These are phyloP conservation scores for Dendrolimus kikuchii DNA, from an alignment of 1,140 invertebrate species.

Conservation along the genomic window DNA sequence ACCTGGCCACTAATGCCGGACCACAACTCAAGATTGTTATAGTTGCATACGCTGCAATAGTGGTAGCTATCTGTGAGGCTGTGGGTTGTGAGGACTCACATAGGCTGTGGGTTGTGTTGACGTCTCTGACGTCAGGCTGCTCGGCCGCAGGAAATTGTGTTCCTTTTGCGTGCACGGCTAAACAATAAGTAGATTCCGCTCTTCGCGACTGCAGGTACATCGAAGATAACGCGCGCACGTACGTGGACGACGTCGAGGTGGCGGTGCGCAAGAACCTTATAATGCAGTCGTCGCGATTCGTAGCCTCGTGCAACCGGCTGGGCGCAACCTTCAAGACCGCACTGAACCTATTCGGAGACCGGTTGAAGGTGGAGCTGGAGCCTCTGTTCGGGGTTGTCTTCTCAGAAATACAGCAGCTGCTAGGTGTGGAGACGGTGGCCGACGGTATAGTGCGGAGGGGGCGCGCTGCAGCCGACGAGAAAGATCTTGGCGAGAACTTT, in stretches of 20 bases:
- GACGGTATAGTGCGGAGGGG: too few relatives aligned
- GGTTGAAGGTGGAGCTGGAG: constrained; percentile 19
- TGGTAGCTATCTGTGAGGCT: too few relatives aligned
- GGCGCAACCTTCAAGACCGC: constrained; percentile 29
- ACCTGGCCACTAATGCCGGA: too few relatives aligned
- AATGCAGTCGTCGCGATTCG: constrained; percentile 32
- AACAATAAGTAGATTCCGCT: too few relatives aligned
- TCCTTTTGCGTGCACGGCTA: too few relatives aligned
- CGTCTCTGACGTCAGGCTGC: too few relatives aligned
- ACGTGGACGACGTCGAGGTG: constrained; percentile 35
- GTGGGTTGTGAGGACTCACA: too few relatives aligned
- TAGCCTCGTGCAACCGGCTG: constrained; percentile 37
- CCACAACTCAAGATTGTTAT: too few relatives aligned
- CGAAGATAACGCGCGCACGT: constrained; percentile 25
- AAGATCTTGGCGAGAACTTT: constrained; percentile 17
- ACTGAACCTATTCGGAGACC: constrained; percentile 17
- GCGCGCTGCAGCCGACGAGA: constrained; percentile 26
- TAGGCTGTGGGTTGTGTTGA: too few relatives aligned
- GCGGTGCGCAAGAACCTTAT: constrained; percentile 44
- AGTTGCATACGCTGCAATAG: too few relatives aligned
- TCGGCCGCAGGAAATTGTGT: too few relatives aligned
- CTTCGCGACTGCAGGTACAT: constrained; percentile 26
- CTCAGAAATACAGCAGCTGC: not conserved
- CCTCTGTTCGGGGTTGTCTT: constrained; percentile 8
- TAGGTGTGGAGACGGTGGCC: not conserved